phyloP scores from a whole-genome alignment of 35 echinoderm and acorn worm species.

The Heliocidaris erythrogramma region DNA sequence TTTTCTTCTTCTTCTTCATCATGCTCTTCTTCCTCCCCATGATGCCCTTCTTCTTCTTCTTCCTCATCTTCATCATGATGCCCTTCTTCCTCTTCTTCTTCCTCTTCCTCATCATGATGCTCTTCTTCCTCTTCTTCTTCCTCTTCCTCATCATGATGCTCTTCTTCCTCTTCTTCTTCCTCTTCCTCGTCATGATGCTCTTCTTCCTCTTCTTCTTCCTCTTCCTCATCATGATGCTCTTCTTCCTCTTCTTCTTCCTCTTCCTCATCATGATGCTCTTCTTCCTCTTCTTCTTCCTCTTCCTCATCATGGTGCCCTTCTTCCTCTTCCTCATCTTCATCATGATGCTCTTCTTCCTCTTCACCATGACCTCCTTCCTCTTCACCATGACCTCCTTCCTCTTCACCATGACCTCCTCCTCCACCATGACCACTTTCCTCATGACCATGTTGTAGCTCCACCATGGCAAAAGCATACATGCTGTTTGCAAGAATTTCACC shows the following conservation, averaged over 20 bases:
- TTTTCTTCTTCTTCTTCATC: neutral
- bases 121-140: neutral
- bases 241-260: no score
- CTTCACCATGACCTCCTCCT: neutral
- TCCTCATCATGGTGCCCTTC: no score
- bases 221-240: no score
- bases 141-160: neutral
- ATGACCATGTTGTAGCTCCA: neutral
- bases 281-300: neutral
- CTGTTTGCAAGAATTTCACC: constrained; percentile 1
- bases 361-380: neutral
- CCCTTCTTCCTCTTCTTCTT: no score
- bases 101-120: neutral
- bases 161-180: constrained; percentile 5
- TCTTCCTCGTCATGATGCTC: no score
- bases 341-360: neutral
- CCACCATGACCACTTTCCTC: neutral
- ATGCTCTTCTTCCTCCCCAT: neutral
- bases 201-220: neutral
- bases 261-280: neutral
- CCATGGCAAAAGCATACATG: neutral
- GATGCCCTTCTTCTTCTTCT: no score
- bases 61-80: no score
- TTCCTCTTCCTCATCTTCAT: no score
- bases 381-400: neutral